A percentile compares a stretch with the other conserved stretches of the same genome.
Conservation (phyloP, 1,140 invertebrate species). For the Leptinotarsa lineolata region DNA sequence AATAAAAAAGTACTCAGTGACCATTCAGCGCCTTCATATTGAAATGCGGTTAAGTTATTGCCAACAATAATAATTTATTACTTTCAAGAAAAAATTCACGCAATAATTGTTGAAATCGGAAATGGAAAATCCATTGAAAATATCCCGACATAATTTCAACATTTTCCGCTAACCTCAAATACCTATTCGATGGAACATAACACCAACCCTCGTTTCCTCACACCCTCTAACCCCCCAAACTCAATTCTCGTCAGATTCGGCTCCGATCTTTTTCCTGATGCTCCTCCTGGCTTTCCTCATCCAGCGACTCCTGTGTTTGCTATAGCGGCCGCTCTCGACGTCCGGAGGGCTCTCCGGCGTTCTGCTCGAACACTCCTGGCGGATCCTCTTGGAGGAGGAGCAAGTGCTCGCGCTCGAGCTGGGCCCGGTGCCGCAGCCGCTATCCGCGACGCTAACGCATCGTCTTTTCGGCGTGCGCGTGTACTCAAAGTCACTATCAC, state of each 20-base stretch:
- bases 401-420: slow-evolving; percentile 42
- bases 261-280: slow-evolving; percentile 59
- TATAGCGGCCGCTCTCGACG: slow-evolving; percentile 23
- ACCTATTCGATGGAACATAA: background rate
- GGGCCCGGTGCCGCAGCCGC: slow-evolving; percentile 51
- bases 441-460: slow-evolving; percentile 42
- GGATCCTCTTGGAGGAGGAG: slow-evolving; percentile 54
- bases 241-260: slow-evolving; percentile 63
- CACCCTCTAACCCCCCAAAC: background rate
- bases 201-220: slow-evolving; percentile 5
- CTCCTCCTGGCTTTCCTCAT: slow-evolving; percentile 61
- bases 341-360: slow-evolving; percentile 3
- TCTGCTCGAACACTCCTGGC: slow-evolving; percentile 53
- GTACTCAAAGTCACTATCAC: slow-evolving; percentile 49
- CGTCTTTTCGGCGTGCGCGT: slow-evolving; percentile 40
- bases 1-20: no score
- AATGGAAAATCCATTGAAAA: no score
- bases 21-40: no score
- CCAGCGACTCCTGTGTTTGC: slow-evolving; percentile 50
- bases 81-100: no score
- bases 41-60: no score
- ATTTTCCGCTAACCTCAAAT: no score
- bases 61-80: no score
- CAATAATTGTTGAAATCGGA: no score
- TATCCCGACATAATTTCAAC: no score